Evolutionary conservation across 1,140 invertebrate genomes (phyloP).

Genomic region (Bombyx mandarina): DNA sequence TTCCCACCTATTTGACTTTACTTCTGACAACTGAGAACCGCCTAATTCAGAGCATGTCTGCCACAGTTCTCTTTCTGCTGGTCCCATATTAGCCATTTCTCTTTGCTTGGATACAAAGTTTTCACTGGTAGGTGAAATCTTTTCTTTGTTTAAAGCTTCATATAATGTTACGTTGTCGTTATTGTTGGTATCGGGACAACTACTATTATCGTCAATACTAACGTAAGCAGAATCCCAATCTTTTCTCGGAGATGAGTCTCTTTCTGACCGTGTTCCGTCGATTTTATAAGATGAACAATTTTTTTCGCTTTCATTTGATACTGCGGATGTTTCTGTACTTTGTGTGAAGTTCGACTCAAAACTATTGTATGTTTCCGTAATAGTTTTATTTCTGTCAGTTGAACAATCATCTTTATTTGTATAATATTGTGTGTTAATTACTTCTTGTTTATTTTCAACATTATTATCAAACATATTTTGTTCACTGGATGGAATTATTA

Average conservation of each 20-base stretch:
- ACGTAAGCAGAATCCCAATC: slow-evolving; percentile 70
- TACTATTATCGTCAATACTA: slow-evolving; percentile 65
- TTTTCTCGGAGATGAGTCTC: slow-evolving; percentile 37
- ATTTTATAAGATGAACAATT: slow-evolving; percentile 15
- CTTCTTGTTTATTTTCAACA: background rate
- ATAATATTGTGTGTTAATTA: background rate
- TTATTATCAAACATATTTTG: slow-evolving; percentile 1
- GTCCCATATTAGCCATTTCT: slow-evolving; percentile 40
- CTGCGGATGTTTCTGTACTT: slow-evolving; percentile 14
- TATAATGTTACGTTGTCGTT: slow-evolving; percentile 30
- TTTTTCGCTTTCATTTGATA: slow-evolving; percentile 10
- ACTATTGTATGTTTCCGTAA: slow-evolving; percentile 22
- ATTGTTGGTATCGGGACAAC: slow-evolving; percentile 50
- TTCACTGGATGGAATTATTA: slow-evolving; percentile 17
- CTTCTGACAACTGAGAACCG: slow-evolving; percentile 20
- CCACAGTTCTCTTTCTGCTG: slow-evolving; percentile 59
- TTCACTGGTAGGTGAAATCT: slow-evolving; percentile 36
- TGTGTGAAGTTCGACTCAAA: slow-evolving; percentile 21
- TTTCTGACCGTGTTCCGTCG: slow-evolving; percentile 6
- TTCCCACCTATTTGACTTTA: slow-evolving; percentile 33
- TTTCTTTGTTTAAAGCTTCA: slow-evolving; percentile 35
- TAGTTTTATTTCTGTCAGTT: slow-evolving; percentile 3
- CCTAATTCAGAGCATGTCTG: slow-evolving; percentile 37
- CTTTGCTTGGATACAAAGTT: slow-evolving; percentile 13
- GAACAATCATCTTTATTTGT: background rate